Evolutionary conservation across 2,113 vertebrate genomes (phyloP), one percentile per base, ranked within the genome.

Genomic region (Miniopterus natalensis): DNA sequence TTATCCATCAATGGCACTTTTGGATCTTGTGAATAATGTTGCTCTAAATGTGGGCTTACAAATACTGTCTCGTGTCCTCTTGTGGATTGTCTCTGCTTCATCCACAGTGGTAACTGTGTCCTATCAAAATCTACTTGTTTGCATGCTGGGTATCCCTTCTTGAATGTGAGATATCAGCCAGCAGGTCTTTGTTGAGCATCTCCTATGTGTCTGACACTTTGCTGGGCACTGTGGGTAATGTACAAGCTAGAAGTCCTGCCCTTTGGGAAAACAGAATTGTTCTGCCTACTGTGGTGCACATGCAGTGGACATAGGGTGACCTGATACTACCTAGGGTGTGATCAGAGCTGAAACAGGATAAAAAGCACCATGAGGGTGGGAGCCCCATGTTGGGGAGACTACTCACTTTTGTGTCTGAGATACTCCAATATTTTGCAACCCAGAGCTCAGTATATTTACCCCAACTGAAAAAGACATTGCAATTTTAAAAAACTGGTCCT

Each of bases 11-110:
- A 3, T 6, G 27, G 57, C 3, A 5, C 49, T 53, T 65, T 40
- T 11, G 68, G 27, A 40, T 94, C 8, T 9, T 59, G 47, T 71
- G 63, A 70, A 29, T 63, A 17, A n/a, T 1, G 18, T 27, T 88
- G 51, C 51, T 15, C 1, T 25, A 31, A 42, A 51, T 25, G 0
- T 1, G 17, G 6, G 3, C 6, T 14, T n/a, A 3, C 23, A 13
- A 27, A 23, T 9, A 10, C 63, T 31, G 25, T 73, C 31, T 25
- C 31, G 47, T 11, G 36, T 4, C 12, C 20, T 73, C 57, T 8
- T 47, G 11, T 6, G 23, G 10, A 1, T 23, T 9, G 4, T 49
- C 12, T 13, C 6, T 49, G 12, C 71, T 63, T 71, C 42, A n/a
- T 21, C 75, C 55, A 57, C 0, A 1, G 29, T 7, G 40, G 57